Evolutionary conservation across 2,797 vertebrate genomes (phyloP).

Genomic region (Geotrypetes seraphini): DNA sequence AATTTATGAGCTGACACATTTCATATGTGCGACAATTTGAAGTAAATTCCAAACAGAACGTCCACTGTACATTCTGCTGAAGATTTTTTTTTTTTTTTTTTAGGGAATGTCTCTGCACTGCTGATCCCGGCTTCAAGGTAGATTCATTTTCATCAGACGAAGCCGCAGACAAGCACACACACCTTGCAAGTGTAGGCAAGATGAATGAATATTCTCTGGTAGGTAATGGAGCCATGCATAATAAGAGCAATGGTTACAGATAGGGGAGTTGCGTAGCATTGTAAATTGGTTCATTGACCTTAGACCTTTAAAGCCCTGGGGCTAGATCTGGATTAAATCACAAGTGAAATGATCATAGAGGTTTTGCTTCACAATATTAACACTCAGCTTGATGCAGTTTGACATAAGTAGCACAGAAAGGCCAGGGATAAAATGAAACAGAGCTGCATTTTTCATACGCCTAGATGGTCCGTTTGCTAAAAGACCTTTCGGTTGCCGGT

Average conservation of each 20-base stretch:
- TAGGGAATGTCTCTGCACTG: too few species aligned
- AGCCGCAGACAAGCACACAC: too few species aligned
- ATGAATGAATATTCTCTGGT: not conserved
- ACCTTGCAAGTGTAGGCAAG: not conserved
- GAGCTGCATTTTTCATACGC: constrained; percentile 45
- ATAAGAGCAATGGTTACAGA: constrained; percentile 24
- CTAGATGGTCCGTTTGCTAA: constrained; percentile 56
- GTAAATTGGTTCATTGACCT: constrained; percentile 69
- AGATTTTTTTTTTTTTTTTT: too few species aligned
- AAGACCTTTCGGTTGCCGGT: constrained; percentile 35
- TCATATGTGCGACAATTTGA: too few species aligned
- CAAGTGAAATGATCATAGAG: constrained; percentile 62
- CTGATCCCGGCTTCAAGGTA: too few species aligned
- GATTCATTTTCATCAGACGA: too few species aligned
- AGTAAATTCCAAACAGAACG: too few species aligned
- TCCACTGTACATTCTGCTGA: too few species aligned
- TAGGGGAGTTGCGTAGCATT: constrained; percentile 30
- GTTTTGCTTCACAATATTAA: constrained; percentile 66
- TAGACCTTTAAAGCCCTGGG: constrained; percentile 54
- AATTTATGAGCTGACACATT: too few species aligned
- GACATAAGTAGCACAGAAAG: constrained; percentile 65
- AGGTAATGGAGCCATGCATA: not conserved
- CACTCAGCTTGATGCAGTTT: constrained; percentile 60
- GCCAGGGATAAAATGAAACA: constrained; percentile 58
- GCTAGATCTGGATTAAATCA: constrained; percentile 67